phyloP scores from a whole-genome alignment of 2,113 vertebrate species.

The Ptychochromis oligacanthus region DNA sequence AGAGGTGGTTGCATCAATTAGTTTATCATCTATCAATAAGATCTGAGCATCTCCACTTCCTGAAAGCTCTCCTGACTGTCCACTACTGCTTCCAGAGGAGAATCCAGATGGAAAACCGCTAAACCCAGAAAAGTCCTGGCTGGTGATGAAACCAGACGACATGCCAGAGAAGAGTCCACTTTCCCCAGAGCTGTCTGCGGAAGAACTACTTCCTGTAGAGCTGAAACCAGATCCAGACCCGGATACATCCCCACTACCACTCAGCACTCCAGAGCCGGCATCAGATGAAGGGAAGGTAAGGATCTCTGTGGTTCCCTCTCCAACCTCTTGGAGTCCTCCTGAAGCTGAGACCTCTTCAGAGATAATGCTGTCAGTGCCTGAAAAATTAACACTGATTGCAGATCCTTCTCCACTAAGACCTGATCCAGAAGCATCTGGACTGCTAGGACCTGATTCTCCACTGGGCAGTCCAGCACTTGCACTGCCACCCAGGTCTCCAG shows the following conservation, averaged over 20 bases:
- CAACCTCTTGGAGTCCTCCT: slow-evolving; percentile 63
- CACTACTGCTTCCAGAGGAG: slow-evolving; percentile 70
- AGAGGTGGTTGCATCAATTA: slow-evolving; percentile 75
- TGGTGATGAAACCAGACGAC: slow-evolving; percentile 55
- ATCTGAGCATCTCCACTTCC: slow-evolving; percentile 74
- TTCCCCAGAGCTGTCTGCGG: slow-evolving; percentile 72
- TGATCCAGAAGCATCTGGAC: slow-evolving; percentile 67
- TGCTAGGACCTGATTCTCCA: slow-evolving; percentile 32
- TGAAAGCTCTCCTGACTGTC: slow-evolving; percentile 68
- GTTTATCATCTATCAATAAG: slow-evolving; percentile 77
- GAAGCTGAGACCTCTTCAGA: slow-evolving; percentile 59
- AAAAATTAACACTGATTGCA: slow-evolving; percentile 63
- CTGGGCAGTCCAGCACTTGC: slow-evolving; percentile 71
- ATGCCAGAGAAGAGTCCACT: slow-evolving; percentile 66
- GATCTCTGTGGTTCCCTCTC: slow-evolving; percentile 59
- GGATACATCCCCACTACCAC: slow-evolving; percentile 47
- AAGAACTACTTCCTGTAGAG: slow-evolving; percentile 49
- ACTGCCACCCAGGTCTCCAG: slow-evolving; percentile 40
- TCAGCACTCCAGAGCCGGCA: slow-evolving; percentile 49
- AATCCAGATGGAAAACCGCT: slow-evolving; percentile 81
- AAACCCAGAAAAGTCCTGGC: slow-evolving; percentile 65
- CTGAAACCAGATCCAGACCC: slow-evolving; percentile 60
- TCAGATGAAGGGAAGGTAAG: slow-evolving; percentile 45
- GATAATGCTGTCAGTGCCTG: slow-evolving; percentile 24
- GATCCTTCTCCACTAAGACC: slow-evolving; percentile 61